Evolutionary conservation across 2,113 vertebrate genomes (phyloP).

Genomic region (Rhodinocichla rosea): DNA sequence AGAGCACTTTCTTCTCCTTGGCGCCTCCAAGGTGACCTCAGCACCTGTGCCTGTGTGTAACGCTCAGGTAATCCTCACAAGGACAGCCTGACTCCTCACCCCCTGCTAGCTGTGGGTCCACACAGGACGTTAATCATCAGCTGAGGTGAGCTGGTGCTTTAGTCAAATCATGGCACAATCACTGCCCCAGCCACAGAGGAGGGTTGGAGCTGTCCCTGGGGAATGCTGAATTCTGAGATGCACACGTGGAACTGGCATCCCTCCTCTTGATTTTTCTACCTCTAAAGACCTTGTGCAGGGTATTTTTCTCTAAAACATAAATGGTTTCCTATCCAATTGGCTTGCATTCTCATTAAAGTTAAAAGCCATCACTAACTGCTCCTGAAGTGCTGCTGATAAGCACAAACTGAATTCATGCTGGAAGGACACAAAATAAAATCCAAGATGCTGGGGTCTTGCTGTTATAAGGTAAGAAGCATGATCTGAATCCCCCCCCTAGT

Average conservation of each 20-base stretch:
- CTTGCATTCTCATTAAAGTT: neutral
- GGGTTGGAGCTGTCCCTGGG: neutral
- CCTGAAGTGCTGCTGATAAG: neutral
- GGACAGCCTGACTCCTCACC: neutral
- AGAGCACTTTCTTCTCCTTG: neutral
- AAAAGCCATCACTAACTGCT: neutral
- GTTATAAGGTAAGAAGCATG: neutral
- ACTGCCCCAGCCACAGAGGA: neutral
- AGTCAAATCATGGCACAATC: neutral
- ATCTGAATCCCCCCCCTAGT: neutral
- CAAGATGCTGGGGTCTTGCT: neutral
- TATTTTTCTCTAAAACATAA: neutral
- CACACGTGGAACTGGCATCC: neutral
- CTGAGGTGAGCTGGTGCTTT: neutral
- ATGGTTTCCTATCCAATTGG: neutral
- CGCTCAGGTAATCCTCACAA: neutral
- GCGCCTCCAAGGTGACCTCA: neutral
- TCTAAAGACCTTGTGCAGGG: neutral
- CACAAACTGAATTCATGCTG: neutral
- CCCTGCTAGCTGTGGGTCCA: neutral
- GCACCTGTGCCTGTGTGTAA: constrained; percentile 3
- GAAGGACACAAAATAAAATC: neutral
- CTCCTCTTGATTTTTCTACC: neutral
- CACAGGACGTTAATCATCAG: neutral
- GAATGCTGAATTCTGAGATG: neutral